Percentiles rank a stretch among this genome's conserved stretches.
Conservation (phyloP, 2,888 invertebrate species). For the Chaitophorus viminalis region DNA sequence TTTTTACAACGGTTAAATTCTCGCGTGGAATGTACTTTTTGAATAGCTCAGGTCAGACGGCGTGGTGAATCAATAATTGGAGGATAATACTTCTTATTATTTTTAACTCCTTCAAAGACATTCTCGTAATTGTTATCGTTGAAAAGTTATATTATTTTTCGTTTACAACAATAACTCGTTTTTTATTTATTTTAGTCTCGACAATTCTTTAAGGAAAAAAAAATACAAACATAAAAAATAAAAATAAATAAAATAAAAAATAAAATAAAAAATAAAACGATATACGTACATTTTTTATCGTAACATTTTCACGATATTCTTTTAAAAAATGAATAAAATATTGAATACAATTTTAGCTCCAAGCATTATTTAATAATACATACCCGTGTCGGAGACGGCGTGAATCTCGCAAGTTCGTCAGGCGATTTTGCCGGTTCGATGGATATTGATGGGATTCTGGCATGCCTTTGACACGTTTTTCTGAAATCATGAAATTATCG, state of each 20-base stretch:
- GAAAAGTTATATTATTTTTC: constrained; percentile 2
- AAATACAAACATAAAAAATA: not conserved
- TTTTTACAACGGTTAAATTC: too few species aligned
- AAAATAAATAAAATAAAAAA: too few species aligned
- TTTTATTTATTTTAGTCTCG: not conserved
- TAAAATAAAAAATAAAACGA: not conserved
- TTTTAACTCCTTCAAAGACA: not conserved
- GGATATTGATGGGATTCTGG: constrained; percentile 55
- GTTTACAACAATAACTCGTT: not conserved
- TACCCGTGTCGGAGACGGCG: constrained; percentile 50
- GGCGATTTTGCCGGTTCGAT: constrained; percentile 36
- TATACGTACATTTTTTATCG: not conserved
- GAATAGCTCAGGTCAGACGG: too few species aligned
- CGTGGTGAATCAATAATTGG: too few species aligned
- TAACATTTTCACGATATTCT: constrained; percentile 12
- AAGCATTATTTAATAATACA: not conserved
- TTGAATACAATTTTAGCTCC: not conserved
- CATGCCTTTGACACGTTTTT: constrained; percentile 51
- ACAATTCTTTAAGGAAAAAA: not conserved
- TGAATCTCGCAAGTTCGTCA: constrained; percentile 8
- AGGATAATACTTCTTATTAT: constrained; percentile 19
- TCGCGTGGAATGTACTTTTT: too few species aligned
- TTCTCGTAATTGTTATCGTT: not conserved
- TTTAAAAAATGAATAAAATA: constrained; percentile 7
- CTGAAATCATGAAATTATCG: constrained; percentile 34